A percentile compares a stretch with the other conserved stretches of the same genome.
These are phyloP conservation scores for Perognathus longimembris DNA, from an alignment of 2,113 vertebrate genomes.

Conservation along the genomic window DNA sequence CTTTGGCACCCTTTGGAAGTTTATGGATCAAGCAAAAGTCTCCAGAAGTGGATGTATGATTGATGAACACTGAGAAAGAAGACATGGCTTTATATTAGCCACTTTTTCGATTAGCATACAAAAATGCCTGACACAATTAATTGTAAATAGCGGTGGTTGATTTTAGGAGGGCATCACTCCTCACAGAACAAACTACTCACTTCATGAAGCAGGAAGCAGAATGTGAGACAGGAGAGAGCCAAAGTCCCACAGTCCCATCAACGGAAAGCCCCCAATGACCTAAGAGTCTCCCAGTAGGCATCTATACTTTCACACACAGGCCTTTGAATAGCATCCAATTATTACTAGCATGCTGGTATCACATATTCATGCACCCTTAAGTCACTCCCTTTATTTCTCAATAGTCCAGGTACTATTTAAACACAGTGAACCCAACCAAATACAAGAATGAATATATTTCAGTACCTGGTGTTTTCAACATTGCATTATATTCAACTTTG, in stretches of 20 bases:
- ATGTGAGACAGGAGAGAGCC: not conserved
- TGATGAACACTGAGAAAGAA: not conserved
- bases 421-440: not conserved
- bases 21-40: not conserved
- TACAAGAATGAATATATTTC: not conserved
- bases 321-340: not conserved
- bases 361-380: not conserved
- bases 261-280: no score
- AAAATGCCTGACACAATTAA: not conserved
- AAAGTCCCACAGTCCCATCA: not conserved
- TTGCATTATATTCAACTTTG: not conserved
- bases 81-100: not conserved
- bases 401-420: not conserved
- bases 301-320: not conserved
- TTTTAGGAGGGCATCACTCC: not conserved
- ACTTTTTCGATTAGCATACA: not conserved
- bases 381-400: not conserved
- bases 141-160: not conserved
- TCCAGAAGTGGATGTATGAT: not conserved
- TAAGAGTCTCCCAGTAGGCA: rapidly evolving
- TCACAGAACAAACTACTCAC: not conserved
- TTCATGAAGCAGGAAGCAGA: not conserved
- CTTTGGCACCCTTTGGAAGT: not conserved
- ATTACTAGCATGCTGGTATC: not conserved
- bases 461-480: not conserved